Base-by-base conservation (phyloP, 1,140 invertebrate genomes). In the Catajapyx aquilonaris region DNA sequence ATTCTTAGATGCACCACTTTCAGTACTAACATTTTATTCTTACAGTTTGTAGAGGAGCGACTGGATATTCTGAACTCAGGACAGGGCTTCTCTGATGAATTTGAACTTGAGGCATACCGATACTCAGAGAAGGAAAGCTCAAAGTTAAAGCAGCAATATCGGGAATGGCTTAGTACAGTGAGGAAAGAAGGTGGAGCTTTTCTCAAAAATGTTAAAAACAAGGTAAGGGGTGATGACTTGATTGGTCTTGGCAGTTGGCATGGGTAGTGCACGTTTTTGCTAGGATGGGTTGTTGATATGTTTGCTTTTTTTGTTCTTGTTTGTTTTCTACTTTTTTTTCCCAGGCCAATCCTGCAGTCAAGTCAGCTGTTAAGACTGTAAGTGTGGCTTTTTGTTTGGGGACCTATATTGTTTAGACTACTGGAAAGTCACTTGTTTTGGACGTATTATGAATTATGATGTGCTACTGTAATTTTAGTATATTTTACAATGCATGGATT, bases 31-130 rank as follows among this genome's bases (percentile, higher is more conserved):
- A 38, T 32, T 41, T 41, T 23, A 18, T 38, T 50, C 50, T 46
- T 53, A 30, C 52, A 87, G 77, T 95, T 95, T 59, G 86, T 93
- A 46, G 85, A 90, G 51, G 85, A 88, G 57, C 64, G 88, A 49
- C 59, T 94, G 44, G 76, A 85, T 42, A 73, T 88, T 62, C 64
- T 93, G 22, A 90, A 90, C 59, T 71, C 75, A 18, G 87, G 86
- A 2, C 61, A 76, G 28, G 83, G 84, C 1, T 87, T 87, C 51
- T 78, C 74, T n/a, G 88, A 95, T 56, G 80, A 90, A 52, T 94
- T 94, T 59, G 88, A 95, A 59, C 65, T 80, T 54, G 87, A 93
- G 58, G 77, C 80, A 13, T 81, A 76, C 44, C 65, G 73, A 37
- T 81, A 84, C 55, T 77, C 78, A 0, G 85, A 87, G 39, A 85